phyloP scores from a whole-genome alignment of 2,888 invertebrate species.

The Rhyacophila evoluta region DNA sequence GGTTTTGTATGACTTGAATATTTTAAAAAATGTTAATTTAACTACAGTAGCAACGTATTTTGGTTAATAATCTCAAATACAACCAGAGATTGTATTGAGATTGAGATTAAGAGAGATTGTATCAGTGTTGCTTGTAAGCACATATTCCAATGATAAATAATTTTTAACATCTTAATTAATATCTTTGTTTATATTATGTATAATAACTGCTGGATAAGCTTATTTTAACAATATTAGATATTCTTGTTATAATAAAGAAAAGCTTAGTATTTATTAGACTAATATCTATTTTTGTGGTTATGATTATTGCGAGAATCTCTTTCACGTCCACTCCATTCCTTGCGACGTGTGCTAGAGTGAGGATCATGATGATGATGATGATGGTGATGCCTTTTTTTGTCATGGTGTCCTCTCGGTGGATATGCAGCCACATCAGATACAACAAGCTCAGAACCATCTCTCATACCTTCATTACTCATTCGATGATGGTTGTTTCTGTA shows the following conservation, averaged over 20 bases:
- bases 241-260: not conserved
- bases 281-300: slow-evolving; percentile 64
- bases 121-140: no score
- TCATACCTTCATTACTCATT: slow-evolving; percentile 68
- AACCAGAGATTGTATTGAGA: no score
- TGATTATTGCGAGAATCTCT: slow-evolving; percentile 69
- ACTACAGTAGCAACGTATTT: no score
- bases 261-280: not conserved
- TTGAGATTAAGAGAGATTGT: no score
- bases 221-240: not conserved
- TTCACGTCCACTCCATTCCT: slow-evolving; percentile 71
- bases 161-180: slow-evolving; percentile 28
- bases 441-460: slow-evolving; percentile 83
- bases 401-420: slow-evolving; percentile 63
- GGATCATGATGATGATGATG: slow-evolving; percentile 81
- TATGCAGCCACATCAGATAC: slow-evolving; percentile 72
- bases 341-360: slow-evolving; percentile 65
- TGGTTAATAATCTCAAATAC: no score
- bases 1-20: no score
- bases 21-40: no score
- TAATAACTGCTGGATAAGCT: not conserved
- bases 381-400: slow-evolving; percentile 78
- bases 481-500: slow-evolving; percentile 63
- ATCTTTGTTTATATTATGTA: slow-evolving; percentile 30
- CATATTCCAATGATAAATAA: slow-evolving; percentile 26